Conservation (phyloP, 2,113 vertebrate genomes). For the Nannospalax galili region DNA sequence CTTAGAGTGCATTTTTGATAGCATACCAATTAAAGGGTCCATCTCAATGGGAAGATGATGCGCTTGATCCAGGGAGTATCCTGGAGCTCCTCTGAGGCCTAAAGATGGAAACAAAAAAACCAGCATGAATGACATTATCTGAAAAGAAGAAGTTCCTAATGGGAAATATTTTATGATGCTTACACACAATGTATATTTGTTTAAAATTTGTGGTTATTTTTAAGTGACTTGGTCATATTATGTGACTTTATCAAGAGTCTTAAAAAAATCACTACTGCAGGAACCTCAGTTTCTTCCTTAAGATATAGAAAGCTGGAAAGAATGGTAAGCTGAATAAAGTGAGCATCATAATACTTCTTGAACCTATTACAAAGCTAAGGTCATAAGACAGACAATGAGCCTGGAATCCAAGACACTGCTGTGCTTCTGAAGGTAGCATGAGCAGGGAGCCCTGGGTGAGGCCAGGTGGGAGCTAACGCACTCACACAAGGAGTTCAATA, state of each 20-base stretch:
- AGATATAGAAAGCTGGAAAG: background rate
- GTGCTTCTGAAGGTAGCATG: background rate
- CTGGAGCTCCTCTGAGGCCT: constrained; percentile 97
- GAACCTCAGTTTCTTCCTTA: background rate
- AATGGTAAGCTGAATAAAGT: background rate
- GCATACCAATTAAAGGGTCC: constrained; percentile 97
- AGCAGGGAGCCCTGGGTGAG: background rate
- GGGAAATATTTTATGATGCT: background rate
- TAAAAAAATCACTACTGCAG: background rate
- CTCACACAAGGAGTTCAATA: background rate
- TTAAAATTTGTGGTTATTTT: constrained; percentile 28
- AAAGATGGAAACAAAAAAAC: constrained; percentile 63
- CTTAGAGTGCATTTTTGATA: constrained; percentile 48
- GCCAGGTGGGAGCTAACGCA: background rate
- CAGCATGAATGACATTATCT: background rate
- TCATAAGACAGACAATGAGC: background rate
- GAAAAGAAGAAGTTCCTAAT: background rate
- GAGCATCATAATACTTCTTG: background rate
- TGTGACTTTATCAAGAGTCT: background rate
- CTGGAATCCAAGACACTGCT: background rate
- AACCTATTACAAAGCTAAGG: background rate
- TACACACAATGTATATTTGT: background rate
- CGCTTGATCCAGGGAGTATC: constrained; percentile 98
- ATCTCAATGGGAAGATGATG: constrained; percentile 99
- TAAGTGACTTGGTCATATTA: background rate